Evolutionary conservation across 2,113 vertebrate species (phyloP).

Genomic region (Cettia cetti): DNA sequence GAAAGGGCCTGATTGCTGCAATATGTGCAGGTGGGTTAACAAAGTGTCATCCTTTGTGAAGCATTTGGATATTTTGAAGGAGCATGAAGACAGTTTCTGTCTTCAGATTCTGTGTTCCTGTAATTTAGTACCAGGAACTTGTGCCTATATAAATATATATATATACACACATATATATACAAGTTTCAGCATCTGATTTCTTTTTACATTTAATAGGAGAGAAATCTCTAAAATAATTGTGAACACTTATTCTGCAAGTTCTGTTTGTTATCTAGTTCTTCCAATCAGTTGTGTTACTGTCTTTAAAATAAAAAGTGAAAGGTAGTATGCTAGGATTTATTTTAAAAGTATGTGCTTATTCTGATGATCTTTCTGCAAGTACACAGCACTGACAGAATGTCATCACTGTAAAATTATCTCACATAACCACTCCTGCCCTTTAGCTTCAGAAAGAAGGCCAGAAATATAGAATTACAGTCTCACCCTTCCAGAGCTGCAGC

Average conservation of each 20-base stretch:
- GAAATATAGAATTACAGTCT: slow-evolving; percentile 14
- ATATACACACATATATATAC: not conserved
- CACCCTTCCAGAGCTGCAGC: not conserved
- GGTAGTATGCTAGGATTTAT: not conserved
- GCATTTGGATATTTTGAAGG: not conserved
- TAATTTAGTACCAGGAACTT: not conserved
- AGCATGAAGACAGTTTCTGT: not conserved
- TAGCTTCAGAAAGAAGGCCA: not conserved
- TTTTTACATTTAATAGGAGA: not conserved
- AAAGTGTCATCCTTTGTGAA: not conserved
- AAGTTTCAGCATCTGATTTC: not conserved
- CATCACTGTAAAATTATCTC: not conserved
- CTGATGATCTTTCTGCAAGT: not conserved
- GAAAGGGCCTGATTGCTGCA: slow-evolving; percentile 93
- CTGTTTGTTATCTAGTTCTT: not conserved
- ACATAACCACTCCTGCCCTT: not conserved
- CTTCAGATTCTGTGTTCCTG: not conserved
- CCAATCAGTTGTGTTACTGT: not conserved
- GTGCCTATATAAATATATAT: not conserved
- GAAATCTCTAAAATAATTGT: not conserved
- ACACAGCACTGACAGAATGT: not conserved
- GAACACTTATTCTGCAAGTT: not conserved
- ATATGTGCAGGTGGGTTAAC: slow-evolving; percentile 90
- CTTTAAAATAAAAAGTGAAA: not conserved
- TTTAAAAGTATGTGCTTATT: not conserved